phyloP scores from a whole-genome alignment of 2,113 vertebrate species.

The Geococcyx californianus region DNA sequence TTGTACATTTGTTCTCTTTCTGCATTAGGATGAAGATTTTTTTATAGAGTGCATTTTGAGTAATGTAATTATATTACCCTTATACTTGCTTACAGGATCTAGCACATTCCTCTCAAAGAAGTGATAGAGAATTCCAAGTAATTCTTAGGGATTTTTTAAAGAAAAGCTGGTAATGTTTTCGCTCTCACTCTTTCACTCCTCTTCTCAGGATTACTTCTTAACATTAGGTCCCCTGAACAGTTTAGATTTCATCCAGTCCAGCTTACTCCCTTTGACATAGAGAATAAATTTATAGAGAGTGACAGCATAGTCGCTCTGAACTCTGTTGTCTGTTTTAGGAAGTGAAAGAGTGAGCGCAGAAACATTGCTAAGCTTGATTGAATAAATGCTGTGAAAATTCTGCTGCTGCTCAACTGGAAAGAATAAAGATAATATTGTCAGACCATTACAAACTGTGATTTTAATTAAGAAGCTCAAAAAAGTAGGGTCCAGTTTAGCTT shows the following conservation, averaged over 20 bases:
- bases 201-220: slow-evolving; percentile 44
- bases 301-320: slow-evolving; percentile 58
- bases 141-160: not conserved
- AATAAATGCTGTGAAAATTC: slow-evolving; percentile 81
- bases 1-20: not conserved
- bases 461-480: slow-evolving; percentile 86
- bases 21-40: not conserved
- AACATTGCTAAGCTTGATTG: slow-evolving; percentile 74
- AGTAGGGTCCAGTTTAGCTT: slow-evolving; percentile 80
- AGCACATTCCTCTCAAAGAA: not conserved
- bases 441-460: slow-evolving; percentile 80
- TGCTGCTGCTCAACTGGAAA: slow-evolving; percentile 80
- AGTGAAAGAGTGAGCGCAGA: slow-evolving; percentile 67
- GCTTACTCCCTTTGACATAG: slow-evolving; percentile 52
- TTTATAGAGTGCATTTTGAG: not conserved
- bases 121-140: not conserved
- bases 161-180: not conserved
- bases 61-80: not conserved
- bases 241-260: slow-evolving; percentile 53
- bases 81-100: not conserved
- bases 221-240: slow-evolving; percentile 31
- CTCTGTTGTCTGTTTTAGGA: slow-evolving; percentile 64
- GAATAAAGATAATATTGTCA: slow-evolving; percentile 82
- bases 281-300: slow-evolving; percentile 53
- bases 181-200: not conserved